These are phyloP conservation scores for Coenonympha glycerion DNA, from an alignment of 2,888 invertebrate species.

Conservation along the genomic window DNA sequence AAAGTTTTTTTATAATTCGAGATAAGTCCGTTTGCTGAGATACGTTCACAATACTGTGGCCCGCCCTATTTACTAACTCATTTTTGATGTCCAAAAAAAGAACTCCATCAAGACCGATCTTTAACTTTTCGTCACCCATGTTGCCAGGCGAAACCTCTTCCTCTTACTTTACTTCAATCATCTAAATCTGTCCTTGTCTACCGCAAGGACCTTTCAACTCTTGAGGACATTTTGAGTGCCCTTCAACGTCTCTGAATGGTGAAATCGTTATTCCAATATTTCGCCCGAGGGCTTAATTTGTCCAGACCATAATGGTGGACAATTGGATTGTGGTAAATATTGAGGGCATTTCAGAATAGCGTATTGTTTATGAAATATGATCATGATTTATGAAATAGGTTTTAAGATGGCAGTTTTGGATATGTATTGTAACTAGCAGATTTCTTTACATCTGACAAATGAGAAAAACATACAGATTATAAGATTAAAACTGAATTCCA, in stretches of 20 bases:
- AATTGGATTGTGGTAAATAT: slow-evolving; percentile 13
- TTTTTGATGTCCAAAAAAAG: background rate
- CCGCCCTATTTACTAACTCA: background rate
- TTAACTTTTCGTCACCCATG: background rate
- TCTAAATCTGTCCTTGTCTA: background rate
- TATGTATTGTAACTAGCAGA: background rate
- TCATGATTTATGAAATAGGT: background rate
- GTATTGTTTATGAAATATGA: background rate
- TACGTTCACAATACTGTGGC: too few relatives aligned
- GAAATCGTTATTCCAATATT: slow-evolving; percentile 21
- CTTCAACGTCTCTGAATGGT: slow-evolving; percentile 15
- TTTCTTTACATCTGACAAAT: too few relatives aligned
- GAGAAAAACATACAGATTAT: too few relatives aligned
- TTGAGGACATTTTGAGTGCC: slow-evolving; percentile 9
- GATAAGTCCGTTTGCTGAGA: too few relatives aligned
- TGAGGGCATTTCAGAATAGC: background rate
- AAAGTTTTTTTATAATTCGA: too few relatives aligned
- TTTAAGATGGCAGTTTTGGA: background rate
- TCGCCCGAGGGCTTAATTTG: slow-evolving; percentile 19
- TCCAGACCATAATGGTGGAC: slow-evolving; percentile 14
- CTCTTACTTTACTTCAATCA: background rate
- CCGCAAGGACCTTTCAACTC: slow-evolving; percentile 5
- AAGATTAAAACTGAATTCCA: too few relatives aligned
- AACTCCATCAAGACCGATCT: slow-evolving; percentile 1
- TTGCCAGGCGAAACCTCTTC: background rate